Conservation (phyloP, 2,797 vertebrate genomes). For the Anguilla marmorata region DNA sequence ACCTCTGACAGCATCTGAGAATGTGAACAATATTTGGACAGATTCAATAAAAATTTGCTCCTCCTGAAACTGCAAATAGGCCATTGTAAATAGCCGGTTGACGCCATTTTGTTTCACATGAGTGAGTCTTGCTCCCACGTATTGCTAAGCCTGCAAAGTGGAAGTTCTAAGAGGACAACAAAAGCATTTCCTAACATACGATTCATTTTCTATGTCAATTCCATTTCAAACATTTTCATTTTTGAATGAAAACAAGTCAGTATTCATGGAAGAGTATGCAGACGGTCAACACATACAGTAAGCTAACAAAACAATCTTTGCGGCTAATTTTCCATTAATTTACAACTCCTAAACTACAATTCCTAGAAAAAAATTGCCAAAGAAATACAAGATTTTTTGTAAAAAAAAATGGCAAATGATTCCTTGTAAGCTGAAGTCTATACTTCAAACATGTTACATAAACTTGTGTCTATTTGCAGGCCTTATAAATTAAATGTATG, state of each 20-base stretch:
- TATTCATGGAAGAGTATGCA: background rate
- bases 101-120: constrained; percentile 9
- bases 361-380: background rate
- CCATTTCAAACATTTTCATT: background rate
- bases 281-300: background rate
- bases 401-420: background rate
- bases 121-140: background rate
- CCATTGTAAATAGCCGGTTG: background rate
- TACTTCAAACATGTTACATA: background rate
- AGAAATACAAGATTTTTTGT: background rate
- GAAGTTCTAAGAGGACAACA: background rate
- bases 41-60: background rate
- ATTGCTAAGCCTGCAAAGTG: background rate
- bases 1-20: background rate
- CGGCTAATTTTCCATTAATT: background rate
- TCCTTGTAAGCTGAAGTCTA: background rate
- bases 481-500: background rate
- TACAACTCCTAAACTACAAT: background rate
- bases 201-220: background rate
- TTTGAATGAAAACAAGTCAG: background rate
- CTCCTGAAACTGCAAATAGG: background rate
- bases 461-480: background rate
- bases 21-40: background rate
- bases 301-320: background rate
- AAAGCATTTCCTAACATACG: background rate